Evolutionary conservation across 2,797 vertebrate species (phyloP), one percentile per base, ranked within the genome.

Genomic region (Sorex maritimensis): DNA sequence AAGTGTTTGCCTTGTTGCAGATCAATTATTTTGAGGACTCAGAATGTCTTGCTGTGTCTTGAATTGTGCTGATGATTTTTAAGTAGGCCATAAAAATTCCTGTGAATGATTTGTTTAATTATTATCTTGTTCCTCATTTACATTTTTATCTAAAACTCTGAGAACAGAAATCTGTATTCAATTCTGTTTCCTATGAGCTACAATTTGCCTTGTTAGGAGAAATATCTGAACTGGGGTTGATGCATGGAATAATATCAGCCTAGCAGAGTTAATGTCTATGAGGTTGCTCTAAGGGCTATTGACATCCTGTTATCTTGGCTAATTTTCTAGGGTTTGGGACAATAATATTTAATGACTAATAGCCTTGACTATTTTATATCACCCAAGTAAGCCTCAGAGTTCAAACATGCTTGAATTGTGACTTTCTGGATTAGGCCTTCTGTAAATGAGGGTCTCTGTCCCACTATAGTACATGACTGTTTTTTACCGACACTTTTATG

Each of bases 1-100:
- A 81, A 93, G 80, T 97, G 85, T 96, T 96, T 94, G 83, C 65
- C 83, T 97, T 95, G 65, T 80, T 94, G 63, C 85, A 94, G 91
- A 95, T 90, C 96, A 94, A 96, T 86, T 96, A 97, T 90, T 81
- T 92, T 91, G 91, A 96, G 88, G 77, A 95, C 90, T 85, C 75
- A 82, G 94, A 91, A 93, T 97, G 96, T 96, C 81, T 96, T 88
- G 82, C 73, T 92, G 73, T 95, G 80, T 92, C 91, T 96, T 96
- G 83, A 90, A 94, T 81, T 96, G 93, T 96, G 95, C 90, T 28
- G 85, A 94, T 93, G 96, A 52, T 96, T 96, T 95, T 96, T 88
- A 94, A 97, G 96, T 86, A 94, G 97, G 97, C 94, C 30, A 24
- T 95, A 96, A 97, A 97, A 96, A 97, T 90, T 94, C 97, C 86